A percentile compares a stretch with the other conserved stretches of the same genome.
Evolutionary conservation across 2,113 vertebrate genomes (phyloP).

Genomic region (Nibea albiflora): DNA sequence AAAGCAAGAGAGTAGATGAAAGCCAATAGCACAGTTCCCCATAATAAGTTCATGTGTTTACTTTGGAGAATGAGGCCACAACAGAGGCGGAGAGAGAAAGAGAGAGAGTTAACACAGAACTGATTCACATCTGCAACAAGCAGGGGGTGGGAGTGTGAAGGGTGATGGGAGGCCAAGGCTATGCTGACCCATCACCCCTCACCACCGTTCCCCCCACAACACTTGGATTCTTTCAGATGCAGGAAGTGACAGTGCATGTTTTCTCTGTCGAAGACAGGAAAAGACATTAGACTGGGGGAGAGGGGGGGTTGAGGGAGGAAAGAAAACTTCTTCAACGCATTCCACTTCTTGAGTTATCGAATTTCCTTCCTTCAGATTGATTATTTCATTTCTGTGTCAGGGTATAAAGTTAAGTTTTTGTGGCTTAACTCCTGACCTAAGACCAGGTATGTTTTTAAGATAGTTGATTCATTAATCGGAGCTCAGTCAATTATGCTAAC

Average conservation of each 20-base stretch:
- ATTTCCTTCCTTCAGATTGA: constrained; percentile 4
- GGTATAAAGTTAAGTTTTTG: background rate
- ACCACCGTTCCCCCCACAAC: constrained; percentile 10
- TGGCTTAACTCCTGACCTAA: background rate
- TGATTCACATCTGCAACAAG: constrained; percentile 41
- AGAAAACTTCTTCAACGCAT: constrained; percentile 28
- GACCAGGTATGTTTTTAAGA: background rate
- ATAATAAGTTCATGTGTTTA: constrained; percentile 70
- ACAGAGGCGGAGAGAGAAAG: constrained; percentile 15
- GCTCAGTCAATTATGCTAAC: background rate
- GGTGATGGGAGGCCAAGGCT: constrained; percentile 51
- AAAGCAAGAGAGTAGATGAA: constrained; percentile 20
- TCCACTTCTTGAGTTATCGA: constrained; percentile 11
- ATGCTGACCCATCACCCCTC: constrained; percentile 30
- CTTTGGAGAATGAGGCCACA: constrained; percentile 48
- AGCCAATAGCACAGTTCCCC: constrained; percentile 41
- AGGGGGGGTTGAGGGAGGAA: constrained; percentile 31
- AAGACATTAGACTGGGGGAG: constrained; percentile 67
- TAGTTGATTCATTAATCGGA: constrained; percentile 23
- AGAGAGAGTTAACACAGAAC: constrained; percentile 17
- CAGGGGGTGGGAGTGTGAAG: background rate
- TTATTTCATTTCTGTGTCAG: constrained; percentile 4
- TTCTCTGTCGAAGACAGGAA: constrained; percentile 80
- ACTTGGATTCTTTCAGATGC: constrained; percentile 57
- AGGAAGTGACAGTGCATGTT: constrained; percentile 81